phyloP scores from a whole-genome alignment of 2,888 invertebrate genomes.

The Yponomeuta cagnagella region DNA sequence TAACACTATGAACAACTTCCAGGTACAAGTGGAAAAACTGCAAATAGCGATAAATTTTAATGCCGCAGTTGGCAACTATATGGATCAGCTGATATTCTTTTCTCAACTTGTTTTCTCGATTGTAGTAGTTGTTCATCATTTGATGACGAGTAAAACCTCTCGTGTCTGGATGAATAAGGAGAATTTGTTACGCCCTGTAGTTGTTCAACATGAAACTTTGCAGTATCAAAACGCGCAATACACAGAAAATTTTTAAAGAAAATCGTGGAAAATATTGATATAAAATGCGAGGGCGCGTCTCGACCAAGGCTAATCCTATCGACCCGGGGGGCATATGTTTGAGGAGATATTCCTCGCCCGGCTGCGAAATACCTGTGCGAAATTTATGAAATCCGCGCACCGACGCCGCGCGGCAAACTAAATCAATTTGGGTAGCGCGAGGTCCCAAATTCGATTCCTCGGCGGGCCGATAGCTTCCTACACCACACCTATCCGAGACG shows the following conservation, averaged over 20 bases:
- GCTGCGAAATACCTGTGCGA: constrained; percentile 23
- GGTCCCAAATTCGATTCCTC: constrained; percentile 68
- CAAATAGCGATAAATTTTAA: too few species aligned
- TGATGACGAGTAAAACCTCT: too few species aligned
- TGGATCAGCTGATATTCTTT: too few species aligned
- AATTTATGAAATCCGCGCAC: constrained; percentile 44
- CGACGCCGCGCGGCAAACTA: constrained; percentile 44
- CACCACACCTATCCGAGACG: constrained; percentile 44
- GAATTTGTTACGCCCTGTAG: neutral
- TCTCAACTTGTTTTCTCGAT: too few species aligned
- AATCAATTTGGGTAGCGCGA: constrained; percentile 66
- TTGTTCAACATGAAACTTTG: neutral
- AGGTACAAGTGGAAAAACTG: too few species aligned
- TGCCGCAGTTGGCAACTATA: too few species aligned
- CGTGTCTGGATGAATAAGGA: too few species aligned
- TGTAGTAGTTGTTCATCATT: too few species aligned
- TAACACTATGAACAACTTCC: too few species aligned
- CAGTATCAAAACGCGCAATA: neutral
- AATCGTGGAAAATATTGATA: neutral
- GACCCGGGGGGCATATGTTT: neutral
- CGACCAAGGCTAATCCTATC: neutral
- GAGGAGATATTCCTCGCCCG: neutral
- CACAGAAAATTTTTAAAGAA: neutral
- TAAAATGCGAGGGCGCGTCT: neutral
- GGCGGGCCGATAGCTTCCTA: constrained; percentile 25